These are phyloP conservation scores for Mola mola DNA, from an alignment of 2,113 vertebrate species.

Conservation along the genomic window DNA sequence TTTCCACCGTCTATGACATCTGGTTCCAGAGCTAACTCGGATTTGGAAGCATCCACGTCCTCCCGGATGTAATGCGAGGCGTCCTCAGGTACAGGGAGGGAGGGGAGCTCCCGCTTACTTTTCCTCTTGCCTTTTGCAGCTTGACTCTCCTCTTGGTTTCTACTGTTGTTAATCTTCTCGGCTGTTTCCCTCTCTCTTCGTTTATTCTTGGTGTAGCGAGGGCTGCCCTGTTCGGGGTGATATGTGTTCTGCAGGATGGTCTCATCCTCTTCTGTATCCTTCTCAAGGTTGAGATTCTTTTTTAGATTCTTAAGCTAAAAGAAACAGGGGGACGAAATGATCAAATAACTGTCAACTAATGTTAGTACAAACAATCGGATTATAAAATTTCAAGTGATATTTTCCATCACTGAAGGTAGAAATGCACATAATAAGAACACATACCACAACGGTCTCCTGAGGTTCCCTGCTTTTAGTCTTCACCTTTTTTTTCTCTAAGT, in stretches of 20 bases:
- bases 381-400: not conserved
- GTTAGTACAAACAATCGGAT: not conserved
- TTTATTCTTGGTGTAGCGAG: slow-evolving; percentile 84
- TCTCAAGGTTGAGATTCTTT: slow-evolving; percentile 82
- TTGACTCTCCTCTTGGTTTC: slow-evolving; percentile 67
- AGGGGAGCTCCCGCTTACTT: slow-evolving; percentile 77
- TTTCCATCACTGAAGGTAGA: not conserved
- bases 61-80: slow-evolving; percentile 44
- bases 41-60: slow-evolving; percentile 52
- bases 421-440: slow-evolving; percentile 13
- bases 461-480: slow-evolving; percentile 81
- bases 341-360: not conserved
- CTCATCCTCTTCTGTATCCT: slow-evolving; percentile 82
- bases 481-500: slow-evolving; percentile 80
- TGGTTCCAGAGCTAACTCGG: slow-evolving; percentile 62
- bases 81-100: slow-evolving; percentile 60
- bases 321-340: slow-evolving; percentile 6
- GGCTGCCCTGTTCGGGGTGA: slow-evolving; percentile 81
- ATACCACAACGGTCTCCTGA: slow-evolving; percentile 85
- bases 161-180: slow-evolving; percentile 79
- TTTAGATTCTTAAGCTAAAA: slow-evolving; percentile 85
- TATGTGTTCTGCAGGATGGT: slow-evolving; percentile 81
- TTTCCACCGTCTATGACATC: slow-evolving; percentile 52
- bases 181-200: slow-evolving; percentile 73
- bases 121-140: slow-evolving; percentile 75